phyloP scores from a whole-genome alignment of 2,888 invertebrate species.

The Nasonovia ribisnigri region DNA sequence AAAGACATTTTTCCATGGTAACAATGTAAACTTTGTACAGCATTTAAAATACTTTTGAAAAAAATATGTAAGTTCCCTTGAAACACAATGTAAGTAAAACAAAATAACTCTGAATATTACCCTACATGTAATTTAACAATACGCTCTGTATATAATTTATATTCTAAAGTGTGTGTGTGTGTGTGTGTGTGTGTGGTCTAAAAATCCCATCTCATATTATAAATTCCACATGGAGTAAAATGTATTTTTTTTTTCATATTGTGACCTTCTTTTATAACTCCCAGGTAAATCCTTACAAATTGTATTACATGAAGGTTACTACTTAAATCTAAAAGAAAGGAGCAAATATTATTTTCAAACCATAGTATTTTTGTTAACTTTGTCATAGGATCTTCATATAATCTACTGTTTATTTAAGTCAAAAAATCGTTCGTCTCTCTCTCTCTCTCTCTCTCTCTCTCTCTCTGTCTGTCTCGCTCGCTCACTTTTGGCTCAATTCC shows the following conservation, averaged over 20 bases:
- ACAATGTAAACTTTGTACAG: not conserved
- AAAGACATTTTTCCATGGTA: not conserved
- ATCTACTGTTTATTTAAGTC: slow-evolving; percentile 25
- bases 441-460: not conserved
- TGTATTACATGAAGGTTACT: not conserved
- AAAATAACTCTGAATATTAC: slow-evolving; percentile 42
- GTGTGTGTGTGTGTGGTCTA: not conserved
- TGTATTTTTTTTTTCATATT: not conserved
- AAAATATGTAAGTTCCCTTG: not conserved
- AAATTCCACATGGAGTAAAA: slow-evolving; percentile 21
- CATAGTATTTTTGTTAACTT: slow-evolving; percentile 21
- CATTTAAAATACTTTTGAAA: not conserved
- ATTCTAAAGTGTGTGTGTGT: not conserved
- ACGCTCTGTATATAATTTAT: not conserved
- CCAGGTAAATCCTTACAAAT: slow-evolving; percentile 35
- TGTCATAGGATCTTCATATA: not conserved
- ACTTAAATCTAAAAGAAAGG: slow-evolving; percentile 12
- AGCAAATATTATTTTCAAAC: slow-evolving; percentile 16
- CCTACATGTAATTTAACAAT: slow-evolving; percentile 25
- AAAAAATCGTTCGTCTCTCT: not conserved
- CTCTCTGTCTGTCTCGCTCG: not conserved
- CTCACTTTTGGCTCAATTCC: slow-evolving; percentile 21
- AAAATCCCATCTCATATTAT: not conserved
- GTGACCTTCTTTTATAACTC: slow-evolving; percentile 12
- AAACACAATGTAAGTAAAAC: slow-evolving; percentile 46